These are phyloP conservation scores for Scaeva pyrastri DNA, from an alignment of 2,888 invertebrate genomes.

Conservation along the genomic window DNA sequence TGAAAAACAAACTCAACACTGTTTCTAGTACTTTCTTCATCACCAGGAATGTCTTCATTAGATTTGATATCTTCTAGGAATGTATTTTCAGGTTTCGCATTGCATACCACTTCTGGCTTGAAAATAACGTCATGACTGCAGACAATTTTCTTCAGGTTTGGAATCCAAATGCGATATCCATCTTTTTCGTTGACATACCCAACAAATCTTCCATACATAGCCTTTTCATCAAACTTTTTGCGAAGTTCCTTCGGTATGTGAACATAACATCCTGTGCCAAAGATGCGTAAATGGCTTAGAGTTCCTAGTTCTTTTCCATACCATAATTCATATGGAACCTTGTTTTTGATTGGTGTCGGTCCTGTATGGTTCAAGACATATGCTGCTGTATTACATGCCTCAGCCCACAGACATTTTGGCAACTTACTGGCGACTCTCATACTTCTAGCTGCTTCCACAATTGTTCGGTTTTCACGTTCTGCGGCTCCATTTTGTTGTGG, in stretches of 20 bases:
- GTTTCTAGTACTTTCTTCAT: too few relatives aligned
- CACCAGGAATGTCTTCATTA: too few relatives aligned
- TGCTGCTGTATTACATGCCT: constrained; percentile 26
- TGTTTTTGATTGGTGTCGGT: constrained; percentile 13
- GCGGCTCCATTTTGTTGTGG: constrained; percentile 18
- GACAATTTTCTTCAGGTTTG: constrained; percentile 5
- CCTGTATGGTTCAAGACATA: constrained; percentile 20
- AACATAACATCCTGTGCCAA: constrained; percentile 27
- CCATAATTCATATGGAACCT: constrained; percentile 37
- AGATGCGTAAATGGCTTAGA: constrained; percentile 16
- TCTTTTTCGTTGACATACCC: constrained; percentile 24
- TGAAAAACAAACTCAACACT: too few relatives aligned
- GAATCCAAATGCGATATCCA: constrained; percentile 36
- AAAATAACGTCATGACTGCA: constrained; percentile 34
- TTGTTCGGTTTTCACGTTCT: constrained; percentile 25
- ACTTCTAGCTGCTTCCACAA: constrained; percentile 26
- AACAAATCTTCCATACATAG: constrained; percentile 17
- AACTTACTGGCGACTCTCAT: constrained; percentile 31
- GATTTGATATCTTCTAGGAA: too few relatives aligned
- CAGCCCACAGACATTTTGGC: constrained; percentile 10
- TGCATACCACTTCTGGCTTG: constrained; percentile 16
- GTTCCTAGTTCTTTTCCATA: neutral
- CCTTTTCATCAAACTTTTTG: constrained; percentile 16
- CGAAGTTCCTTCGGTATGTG: constrained; percentile 17
- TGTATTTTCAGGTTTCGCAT: neutral